These are phyloP conservation scores for Drosophila aff. DNA, from an alignment of 1,140 invertebrate genomes.

Conservation along the genomic window DNA sequence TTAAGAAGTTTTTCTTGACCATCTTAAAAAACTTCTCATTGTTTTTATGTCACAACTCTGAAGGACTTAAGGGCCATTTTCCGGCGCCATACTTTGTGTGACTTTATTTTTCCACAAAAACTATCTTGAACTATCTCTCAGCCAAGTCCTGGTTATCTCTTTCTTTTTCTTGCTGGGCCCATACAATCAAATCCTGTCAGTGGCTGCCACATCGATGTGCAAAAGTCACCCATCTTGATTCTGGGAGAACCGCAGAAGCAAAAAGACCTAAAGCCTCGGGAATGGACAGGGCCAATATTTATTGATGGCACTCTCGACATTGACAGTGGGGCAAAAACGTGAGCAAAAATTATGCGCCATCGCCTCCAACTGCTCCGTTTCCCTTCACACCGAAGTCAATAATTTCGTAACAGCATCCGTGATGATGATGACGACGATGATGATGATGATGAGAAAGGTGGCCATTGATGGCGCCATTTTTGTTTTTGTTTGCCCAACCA, in stretches of 20 bases:
- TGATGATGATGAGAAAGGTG: conserved; percentile 35
- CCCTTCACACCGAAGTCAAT: conserved; percentile 18
- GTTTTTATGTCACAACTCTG: conserved; percentile 3
- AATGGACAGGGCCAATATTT: conserved; percentile 53
- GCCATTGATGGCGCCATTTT: conserved; percentile 80
- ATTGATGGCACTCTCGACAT: conserved; percentile 57
- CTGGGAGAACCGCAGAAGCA: conserved; percentile 2
- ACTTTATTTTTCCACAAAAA: conserved; percentile 4
- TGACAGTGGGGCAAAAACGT: conserved; percentile 56
- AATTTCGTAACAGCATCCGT: conserved; percentile 49
- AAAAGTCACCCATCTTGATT: conserved; percentile 51
- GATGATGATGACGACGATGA: neutral
- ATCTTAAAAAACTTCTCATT: neutral
- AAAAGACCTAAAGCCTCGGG: conserved; percentile 25
- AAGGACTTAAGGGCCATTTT: neutral
- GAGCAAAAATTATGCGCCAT: conserved; percentile 52
- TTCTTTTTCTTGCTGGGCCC: neutral
- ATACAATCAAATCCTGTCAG: conserved; percentile 49
- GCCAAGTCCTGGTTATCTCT: neutral
- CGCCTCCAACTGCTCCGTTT: neutral
- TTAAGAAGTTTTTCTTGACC: neutral
- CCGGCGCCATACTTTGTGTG: neutral
- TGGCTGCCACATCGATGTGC: conserved; percentile 53
- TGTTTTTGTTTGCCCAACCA: conserved; percentile 67
- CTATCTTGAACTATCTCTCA: conserved; percentile 19